These are phyloP conservation scores for Orthosia incerta DNA, from an alignment of 2,888 invertebrate species.

Conservation along the genomic window DNA sequence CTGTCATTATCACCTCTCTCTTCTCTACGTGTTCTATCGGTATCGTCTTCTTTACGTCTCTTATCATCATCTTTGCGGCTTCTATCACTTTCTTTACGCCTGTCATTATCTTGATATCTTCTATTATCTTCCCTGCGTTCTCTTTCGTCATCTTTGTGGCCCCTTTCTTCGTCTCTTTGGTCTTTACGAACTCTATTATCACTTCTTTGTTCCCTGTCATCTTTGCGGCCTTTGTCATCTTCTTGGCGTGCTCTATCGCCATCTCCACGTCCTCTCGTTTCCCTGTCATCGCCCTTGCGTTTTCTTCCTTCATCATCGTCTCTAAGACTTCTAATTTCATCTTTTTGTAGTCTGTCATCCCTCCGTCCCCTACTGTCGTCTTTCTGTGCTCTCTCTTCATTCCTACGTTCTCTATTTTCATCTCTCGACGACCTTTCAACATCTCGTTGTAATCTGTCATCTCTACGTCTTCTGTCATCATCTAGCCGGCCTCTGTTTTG, in stretches of 20 bases:
- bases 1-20: constrained; percentile 46
- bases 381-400: constrained; percentile 46
- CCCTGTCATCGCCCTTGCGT: constrained; percentile 46
- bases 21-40: constrained; percentile 42
- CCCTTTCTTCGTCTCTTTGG: constrained; percentile 51
- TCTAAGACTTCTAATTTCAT: constrained; percentile 31
- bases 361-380: constrained; percentile 30
- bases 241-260: constrained; percentile 44
- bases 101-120: constrained; percentile 53
- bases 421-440: constrained; percentile 33
- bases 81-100: constrained; percentile 41
- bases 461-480: constrained; percentile 50
- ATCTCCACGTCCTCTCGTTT: constrained; percentile 28
- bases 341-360: constrained; percentile 42
- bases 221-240: constrained; percentile 30
- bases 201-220: constrained; percentile 41
- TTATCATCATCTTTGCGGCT: constrained; percentile 36
- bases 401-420: constrained; percentile 52
- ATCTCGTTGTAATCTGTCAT: constrained; percentile 29
- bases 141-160: constrained; percentile 33
- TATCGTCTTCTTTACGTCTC: constrained; percentile 29
- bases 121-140: constrained; percentile 44
- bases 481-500: constrained; percentile 35
- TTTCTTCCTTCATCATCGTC: constrained; percentile 55
- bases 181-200: constrained; percentile 50